Evolutionary conservation across 2,797 vertebrate species (phyloP).

Genomic region (Macroramphosus scolopax): DNA sequence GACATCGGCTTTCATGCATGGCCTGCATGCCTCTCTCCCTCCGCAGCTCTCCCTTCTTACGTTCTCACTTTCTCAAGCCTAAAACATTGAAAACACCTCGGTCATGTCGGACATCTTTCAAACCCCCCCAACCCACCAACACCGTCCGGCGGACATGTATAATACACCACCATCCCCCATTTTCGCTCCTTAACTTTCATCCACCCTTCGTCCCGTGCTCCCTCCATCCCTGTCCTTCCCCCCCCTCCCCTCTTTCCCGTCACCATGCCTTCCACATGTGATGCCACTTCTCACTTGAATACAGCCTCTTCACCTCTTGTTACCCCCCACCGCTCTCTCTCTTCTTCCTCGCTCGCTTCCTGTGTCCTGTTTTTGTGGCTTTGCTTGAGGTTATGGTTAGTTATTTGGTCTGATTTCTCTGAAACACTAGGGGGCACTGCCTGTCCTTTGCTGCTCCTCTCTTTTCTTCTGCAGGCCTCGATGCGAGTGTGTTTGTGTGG

Average conservation of each 20-base stretch:
- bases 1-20: conserved; percentile 81
- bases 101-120: conserved; percentile 71
- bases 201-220: conserved; percentile 27
- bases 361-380: conserved; percentile 49
- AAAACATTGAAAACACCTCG: conserved; percentile 77
- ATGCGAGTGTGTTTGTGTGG: conserved; percentile 56
- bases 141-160: conserved; percentile 19
- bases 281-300: conserved; percentile 58
- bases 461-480: conserved; percentile 48
- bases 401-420: conserved; percentile 77
- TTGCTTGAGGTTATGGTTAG: conserved; percentile 58
- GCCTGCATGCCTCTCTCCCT: conserved; percentile 57
- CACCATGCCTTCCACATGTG: conserved; percentile 45
- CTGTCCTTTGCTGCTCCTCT: conserved; percentile 86
- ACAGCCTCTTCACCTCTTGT: conserved; percentile 37
- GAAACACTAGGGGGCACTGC: conserved; percentile 99
- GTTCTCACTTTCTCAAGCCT: conserved; percentile 42
- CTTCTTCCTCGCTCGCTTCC: conserved; percentile 22
- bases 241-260: conserved; percentile 8
- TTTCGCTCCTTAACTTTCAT: conserved; percentile 20
- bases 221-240: conserved; percentile 13
- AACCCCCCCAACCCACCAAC: conserved; percentile 34
- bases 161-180: conserved; percentile 7
- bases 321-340: conserved; percentile 5
- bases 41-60: conserved; percentile 14